phyloP scores from a whole-genome alignment of 2,113 vertebrate genomes.

The Phyllopteryx taeniolatus region DNA sequence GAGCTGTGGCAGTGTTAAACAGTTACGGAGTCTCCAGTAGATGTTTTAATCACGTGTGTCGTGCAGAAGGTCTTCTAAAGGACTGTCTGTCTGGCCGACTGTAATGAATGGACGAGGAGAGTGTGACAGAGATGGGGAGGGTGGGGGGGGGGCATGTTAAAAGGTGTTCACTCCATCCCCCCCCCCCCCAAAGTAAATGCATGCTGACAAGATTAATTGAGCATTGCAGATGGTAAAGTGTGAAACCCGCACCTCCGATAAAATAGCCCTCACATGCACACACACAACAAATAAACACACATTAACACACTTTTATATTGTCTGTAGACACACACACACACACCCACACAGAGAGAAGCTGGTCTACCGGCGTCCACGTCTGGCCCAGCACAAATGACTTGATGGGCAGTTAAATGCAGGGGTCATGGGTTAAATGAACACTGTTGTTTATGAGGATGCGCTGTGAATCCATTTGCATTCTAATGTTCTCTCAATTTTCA shows the following conservation, averaged over 20 bases:
- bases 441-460: conserved; percentile 99
- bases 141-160: conserved; percentile 55
- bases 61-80: conserved; percentile 44
- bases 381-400: conserved; percentile 91
- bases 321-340: conserved; percentile 16
- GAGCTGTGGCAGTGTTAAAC: conserved; percentile 13
- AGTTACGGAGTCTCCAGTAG: conserved; percentile 30
- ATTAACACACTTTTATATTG: conserved; percentile 9
- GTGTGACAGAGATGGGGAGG: conserved; percentile 57
- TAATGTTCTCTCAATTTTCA: conserved; percentile 87
- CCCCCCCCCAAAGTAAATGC: conserved; percentile 65
- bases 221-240: conserved; percentile 76
- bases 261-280: conserved; percentile 23
- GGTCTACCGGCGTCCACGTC: conserved; percentile 66
- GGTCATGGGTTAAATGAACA: conserved; percentile 99
- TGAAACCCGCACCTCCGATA: conserved; percentile 53
- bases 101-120: conserved; percentile 62
- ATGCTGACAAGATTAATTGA: conserved; percentile 83
- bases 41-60: conserved; percentile 47
- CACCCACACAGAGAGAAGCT: conserved; percentile 21
- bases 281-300: conserved; percentile 23
- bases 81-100: conserved; percentile 39
- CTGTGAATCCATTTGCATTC: conserved; percentile 99
- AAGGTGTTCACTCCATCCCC: conserved; percentile 60
- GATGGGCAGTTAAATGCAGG: conserved; percentile 97